phyloP scores from a whole-genome alignment of 2,113 vertebrate genomes.

The Propithecus coquereli region DNA sequence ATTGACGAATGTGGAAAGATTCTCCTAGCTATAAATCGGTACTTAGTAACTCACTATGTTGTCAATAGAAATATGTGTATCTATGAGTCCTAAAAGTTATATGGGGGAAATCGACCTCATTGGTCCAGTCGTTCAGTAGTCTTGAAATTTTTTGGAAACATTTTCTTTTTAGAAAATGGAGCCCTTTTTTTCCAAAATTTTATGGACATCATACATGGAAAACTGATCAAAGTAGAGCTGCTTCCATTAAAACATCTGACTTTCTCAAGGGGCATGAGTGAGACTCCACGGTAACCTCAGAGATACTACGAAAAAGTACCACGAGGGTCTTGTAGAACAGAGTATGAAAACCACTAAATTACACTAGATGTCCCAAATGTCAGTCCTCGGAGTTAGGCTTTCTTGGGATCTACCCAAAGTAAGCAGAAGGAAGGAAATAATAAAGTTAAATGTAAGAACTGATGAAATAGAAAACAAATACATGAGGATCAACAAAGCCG shows the following conservation, averaged over 20 bases:
- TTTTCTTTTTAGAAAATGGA: background rate
- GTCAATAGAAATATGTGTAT: slow-evolving; percentile 3
- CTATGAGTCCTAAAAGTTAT: background rate
- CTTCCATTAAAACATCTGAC: background rate
- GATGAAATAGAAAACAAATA: background rate
- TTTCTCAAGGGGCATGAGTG: background rate
- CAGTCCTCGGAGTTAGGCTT: background rate
- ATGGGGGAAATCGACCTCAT: background rate
- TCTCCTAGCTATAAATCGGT: slow-evolving; percentile 13
- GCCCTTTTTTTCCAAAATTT: rapidly evolving
- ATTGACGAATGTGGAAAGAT: background rate
- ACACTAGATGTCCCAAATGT: background rate
- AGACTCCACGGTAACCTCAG: background rate
- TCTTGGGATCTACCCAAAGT: background rate
- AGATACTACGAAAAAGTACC: background rate
- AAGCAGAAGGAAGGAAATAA: background rate
- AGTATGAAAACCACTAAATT: background rate
- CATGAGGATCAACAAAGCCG: background rate
- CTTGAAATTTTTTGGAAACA: background rate
- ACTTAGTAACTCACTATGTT: slow-evolving; percentile 7
- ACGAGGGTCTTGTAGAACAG: background rate
- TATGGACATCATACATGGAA: background rate
- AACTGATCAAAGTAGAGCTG: background rate
- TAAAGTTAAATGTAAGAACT: background rate
- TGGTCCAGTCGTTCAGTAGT: background rate